Evolutionary conservation across 2,797 vertebrate species (phyloP).

Genomic region (Pogonophryne albipinna): DNA sequence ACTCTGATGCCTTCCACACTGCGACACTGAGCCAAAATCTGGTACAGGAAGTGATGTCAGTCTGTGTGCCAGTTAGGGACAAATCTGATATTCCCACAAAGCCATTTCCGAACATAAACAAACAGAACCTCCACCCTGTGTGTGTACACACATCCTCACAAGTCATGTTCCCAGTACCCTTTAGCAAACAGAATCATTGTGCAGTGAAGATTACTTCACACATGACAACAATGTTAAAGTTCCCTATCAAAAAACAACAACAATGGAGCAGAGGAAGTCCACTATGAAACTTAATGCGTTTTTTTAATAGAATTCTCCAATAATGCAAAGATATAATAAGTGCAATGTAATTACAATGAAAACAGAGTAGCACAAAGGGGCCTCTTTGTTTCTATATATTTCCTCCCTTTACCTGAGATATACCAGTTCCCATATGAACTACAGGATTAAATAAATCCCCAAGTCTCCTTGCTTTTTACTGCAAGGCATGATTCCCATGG

Average conservation of each 20-base stretch:
- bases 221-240: background rate
- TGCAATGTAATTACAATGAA: constrained; percentile 48
- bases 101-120: constrained; percentile 84
- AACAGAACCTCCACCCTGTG: constrained; percentile 71
- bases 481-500: constrained; percentile 76
- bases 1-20: constrained; percentile 59
- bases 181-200: constrained; percentile 28
- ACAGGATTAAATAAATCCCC: constrained; percentile 71
- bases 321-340: constrained; percentile 53
- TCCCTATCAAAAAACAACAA: constrained; percentile 8
- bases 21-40: constrained; percentile 61
- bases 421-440: constrained; percentile 66
- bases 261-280: background rate
- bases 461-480: constrained; percentile 52
- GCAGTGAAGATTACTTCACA: constrained; percentile 9
- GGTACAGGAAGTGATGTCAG: constrained; percentile 84
- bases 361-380: constrained; percentile 23
- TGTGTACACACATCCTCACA: constrained; percentile 44
- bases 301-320: constrained; percentile 39
- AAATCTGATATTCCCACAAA: constrained; percentile 85
- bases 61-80: constrained; percentile 80
- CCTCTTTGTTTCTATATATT: constrained; percentile 54
- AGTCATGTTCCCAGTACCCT: constrained; percentile 59
- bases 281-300: constrained; percentile 27
- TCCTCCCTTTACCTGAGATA: constrained; percentile 51